Base-by-base conservation (phyloP, 1,140 invertebrate species). In the Ceratina calcarata region DNA sequence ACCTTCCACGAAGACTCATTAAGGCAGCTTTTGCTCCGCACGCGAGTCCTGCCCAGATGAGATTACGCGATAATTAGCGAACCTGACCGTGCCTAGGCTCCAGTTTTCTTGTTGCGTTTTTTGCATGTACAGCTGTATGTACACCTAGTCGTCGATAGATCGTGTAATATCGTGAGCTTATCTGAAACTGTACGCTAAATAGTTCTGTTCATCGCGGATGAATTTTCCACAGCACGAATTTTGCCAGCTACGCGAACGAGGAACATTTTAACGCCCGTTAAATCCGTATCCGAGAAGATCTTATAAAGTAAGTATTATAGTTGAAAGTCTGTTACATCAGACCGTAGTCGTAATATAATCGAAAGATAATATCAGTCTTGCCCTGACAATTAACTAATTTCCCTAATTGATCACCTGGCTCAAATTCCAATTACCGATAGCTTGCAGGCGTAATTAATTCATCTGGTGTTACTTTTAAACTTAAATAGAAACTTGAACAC, bases 51-150 rank as follows among this genome's bases (percentile, higher is more conserved):
- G 22, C 16, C 32, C 32, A 49, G 60, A 71, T 64, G 68, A 78
- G 76, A 78, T 78, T 72, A 64, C 32, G 49, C 76, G 76, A 78
- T 78, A 72, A 78, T 78, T 78, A 72, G 60, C 60, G 10, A 78
- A 72, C 76, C 20, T 27, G 20, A 20, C 49, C 49, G 76, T 71
- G 67, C n/a, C 45, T 10, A 18, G 15, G 58, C 45, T 37, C 2
- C 32, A 37, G 2, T 37, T 37, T 37, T 37, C 32, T 6, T 37
- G 2, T 37, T 37, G 6, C 32, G 32, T 37, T 37, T 37, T 37
- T 37, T 37, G 6, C 32, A 37, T 37, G 32, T 37, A 37, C 32
- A 37, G 32, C 32, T 37, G 32, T 37, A 37, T 6, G 32, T 37
- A 37, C 32, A 37, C 32, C 32, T 37, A 37, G 32, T 37, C 32